Conservation (phyloP, 2,113 vertebrate species). For the Petrocephalus microphthalmus region DNA sequence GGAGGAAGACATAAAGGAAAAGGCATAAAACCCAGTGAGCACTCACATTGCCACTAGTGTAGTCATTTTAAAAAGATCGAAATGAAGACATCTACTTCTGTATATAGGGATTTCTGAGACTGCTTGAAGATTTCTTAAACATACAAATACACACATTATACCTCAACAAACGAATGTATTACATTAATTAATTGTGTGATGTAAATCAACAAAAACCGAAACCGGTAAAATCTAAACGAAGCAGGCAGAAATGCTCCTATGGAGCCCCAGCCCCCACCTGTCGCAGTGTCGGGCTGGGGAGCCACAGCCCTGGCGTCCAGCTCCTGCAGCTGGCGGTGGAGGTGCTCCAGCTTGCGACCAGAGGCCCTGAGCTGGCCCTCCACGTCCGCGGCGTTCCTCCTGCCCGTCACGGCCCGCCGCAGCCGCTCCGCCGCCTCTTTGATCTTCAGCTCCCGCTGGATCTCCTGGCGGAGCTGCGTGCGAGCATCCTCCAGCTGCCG, state of each 20-base stretch:
- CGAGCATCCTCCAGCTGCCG: slow-evolving; percentile 61
- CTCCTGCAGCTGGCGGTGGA: slow-evolving; percentile 65
- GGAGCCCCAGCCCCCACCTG: slow-evolving; percentile 36
- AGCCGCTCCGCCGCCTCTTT: slow-evolving; percentile 65
- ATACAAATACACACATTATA: neutral
- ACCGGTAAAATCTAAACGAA: neutral
- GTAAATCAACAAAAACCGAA: neutral
- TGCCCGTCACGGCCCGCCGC: slow-evolving; percentile 56
- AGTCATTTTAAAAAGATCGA: neutral
- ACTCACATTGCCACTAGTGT: neutral
- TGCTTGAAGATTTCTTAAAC: neutral
- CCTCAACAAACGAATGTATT: neutral
- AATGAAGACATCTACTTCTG: neutral
- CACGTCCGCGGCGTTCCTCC: slow-evolving; percentile 57
- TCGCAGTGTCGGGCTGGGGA: slow-evolving; percentile 43
- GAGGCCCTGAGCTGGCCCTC: slow-evolving; percentile 60
- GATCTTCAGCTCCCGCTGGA: slow-evolving; percentile 68
- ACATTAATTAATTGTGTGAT: neutral
- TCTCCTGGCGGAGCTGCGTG: slow-evolving; percentile 56
- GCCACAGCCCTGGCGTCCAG: slow-evolving; percentile 62
- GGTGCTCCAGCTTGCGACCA: slow-evolving; percentile 55
- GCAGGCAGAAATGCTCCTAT: neutral
- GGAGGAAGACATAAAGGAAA: no score
- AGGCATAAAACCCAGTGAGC: neutral
- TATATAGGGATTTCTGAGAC: neutral